phyloP scores from a whole-genome alignment of 2,888 invertebrate genomes.

The Spisula solida region DNA sequence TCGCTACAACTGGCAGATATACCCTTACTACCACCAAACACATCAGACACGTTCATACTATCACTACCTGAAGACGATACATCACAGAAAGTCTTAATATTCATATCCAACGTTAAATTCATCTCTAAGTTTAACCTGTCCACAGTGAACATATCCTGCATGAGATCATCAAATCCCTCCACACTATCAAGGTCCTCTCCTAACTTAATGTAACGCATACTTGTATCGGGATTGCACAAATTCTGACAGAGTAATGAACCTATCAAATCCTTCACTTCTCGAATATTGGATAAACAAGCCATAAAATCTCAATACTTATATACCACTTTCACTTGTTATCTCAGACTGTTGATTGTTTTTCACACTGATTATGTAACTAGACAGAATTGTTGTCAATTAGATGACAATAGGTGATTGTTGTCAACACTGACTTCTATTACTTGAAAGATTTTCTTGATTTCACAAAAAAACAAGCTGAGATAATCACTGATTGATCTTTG shows the following conservation, averaged over 20 bases:
- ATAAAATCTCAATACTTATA: constrained; percentile 2
- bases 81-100: constrained; percentile 4
- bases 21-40: neutral
- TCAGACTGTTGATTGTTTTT: constrained; percentile 11
- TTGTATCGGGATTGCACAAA: neutral
- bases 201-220: constrained; percentile 33
- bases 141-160: constrained; percentile 26
- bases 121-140: constrained; percentile 13
- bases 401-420: neutral
- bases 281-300: constrained; percentile 39
- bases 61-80: neutral
- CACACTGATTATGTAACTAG: neutral
- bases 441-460: constrained; percentile 2
- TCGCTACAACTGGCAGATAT: neutral
- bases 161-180: neutral
- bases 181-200: constrained; percentile 28
- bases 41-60: neutral
- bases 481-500: constrained; percentile 11
- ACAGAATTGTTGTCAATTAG: constrained; percentile 23
- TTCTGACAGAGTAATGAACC: constrained; percentile 13
- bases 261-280: constrained; percentile 29
- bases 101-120: neutral
- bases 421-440: constrained; percentile 22
- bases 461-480: neutral
- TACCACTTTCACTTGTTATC: neutral